phyloP scores from a whole-genome alignment of 2,888 invertebrate genomes.

The Meloe dianella region DNA sequence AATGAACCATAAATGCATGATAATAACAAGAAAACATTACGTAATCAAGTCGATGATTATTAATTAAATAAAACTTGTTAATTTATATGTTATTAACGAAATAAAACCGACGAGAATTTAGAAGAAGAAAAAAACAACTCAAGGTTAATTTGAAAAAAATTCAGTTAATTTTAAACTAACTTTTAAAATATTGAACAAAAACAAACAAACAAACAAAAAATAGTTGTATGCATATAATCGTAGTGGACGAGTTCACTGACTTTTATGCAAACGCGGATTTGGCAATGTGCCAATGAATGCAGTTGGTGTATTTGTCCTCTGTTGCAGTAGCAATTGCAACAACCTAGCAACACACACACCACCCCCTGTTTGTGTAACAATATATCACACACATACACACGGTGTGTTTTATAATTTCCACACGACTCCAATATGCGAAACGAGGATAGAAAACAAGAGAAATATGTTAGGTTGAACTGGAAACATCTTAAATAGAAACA shows the following conservation, averaged over 20 bases:
- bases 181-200: background rate
- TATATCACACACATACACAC: too few relatives aligned
- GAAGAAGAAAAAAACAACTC: background rate
- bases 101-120: background rate
- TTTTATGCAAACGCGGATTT: background rate
- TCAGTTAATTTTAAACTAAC: background rate
- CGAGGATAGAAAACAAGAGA: background rate
- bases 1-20: background rate
- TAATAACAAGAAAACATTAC: background rate
- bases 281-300: background rate
- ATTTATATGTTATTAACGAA: background rate
- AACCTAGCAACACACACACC: background rate
- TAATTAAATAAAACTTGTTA: too few relatives aligned
- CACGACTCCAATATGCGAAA: background rate
- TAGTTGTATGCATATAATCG: background rate
- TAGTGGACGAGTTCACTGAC: slow-evolving; percentile 5
- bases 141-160: background rate
- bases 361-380: background rate
- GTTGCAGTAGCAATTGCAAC: background rate
- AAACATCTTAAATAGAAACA: slow-evolving; percentile 1
- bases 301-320: background rate
- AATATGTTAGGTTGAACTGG: background rate
- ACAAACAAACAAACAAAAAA: background rate
- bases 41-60: background rate
- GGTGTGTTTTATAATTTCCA: background rate